Evolutionary conservation across 1,140 invertebrate genomes (phyloP), one percentile per base, ranked within the genome.

Genomic region (Muscidifurax raptorellus): DNA sequence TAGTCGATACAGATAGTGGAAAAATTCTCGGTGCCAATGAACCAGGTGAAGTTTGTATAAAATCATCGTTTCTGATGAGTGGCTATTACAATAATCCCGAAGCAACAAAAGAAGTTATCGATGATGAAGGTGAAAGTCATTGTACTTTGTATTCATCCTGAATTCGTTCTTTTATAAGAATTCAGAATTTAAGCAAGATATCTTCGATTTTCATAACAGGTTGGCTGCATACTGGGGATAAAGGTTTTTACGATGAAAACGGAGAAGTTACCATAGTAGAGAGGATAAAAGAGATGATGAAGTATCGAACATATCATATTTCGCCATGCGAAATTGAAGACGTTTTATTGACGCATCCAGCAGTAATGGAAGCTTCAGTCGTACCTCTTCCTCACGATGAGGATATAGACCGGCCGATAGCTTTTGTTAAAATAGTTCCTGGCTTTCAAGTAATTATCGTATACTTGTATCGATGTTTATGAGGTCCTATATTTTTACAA

Each of bases 261-360:
- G 94, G 91, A 1, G 92, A 91, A 32, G 85, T 95, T 28, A 94
- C 89, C 32, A 89, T 95, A 64, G 85, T 94, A 0, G 95, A 95
- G 64, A 89, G 95, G 77, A 59, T 95, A 12, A 95, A 95, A 82
- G 95, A 95, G 85, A 86, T 95, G 7, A 94, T 95, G 64, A 96
- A 96, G 86, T 94, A 94, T 30, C 94, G 93, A 90, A 94, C 93
- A 40, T 86, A 93, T 66, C 94, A 95, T 85, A 93, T 94, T 4
- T 88, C 94, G 0, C 95, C 96, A 2, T 92, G 93, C 0, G 94
- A 95, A 88, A 90, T 96, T 13, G 95, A 96, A 88, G 90, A 90
- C 74, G 6, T 95, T 3, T 89, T 96, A 40, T 84, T 93, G 5
- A 90, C 88, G 5, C 94, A 95, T 88, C 92, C 94, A 13, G 91